Percentiles rank a stretch among this genome's conserved stretches.
Conservation (phyloP, 2,113 vertebrate genomes). For the Macrotis lagotis region DNA sequence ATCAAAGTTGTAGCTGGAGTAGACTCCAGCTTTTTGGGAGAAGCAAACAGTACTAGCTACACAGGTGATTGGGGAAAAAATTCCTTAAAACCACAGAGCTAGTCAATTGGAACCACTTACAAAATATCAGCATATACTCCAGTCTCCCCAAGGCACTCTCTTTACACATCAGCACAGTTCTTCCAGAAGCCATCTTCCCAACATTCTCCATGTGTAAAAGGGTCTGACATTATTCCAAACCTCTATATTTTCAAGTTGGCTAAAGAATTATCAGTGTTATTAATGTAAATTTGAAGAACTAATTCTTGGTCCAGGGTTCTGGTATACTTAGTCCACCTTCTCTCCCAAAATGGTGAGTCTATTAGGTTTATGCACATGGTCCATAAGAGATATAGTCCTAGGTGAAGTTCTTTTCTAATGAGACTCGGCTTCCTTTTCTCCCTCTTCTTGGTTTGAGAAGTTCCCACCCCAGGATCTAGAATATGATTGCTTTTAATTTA, state of each 20-base stretch:
- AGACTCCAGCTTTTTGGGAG: neutral
- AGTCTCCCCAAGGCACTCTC: neutral
- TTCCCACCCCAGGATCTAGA: neutral
- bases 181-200: neutral
- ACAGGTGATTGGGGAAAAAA: neutral
- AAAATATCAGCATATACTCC: neutral
- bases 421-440: neutral
- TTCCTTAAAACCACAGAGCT: neutral
- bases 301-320: neutral
- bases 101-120: neutral
- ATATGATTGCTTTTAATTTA: neutral
- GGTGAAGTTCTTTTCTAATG: neutral
- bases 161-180: neutral
- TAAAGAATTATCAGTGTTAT: neutral
- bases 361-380: neutral
- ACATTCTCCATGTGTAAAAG: neutral
- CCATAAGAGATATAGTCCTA: neutral
- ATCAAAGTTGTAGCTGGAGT: neutral
- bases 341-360: neutral
- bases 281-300: neutral
- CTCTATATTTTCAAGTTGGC: neutral
- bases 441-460: neutral
- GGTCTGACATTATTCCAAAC: neutral
- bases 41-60: too few species aligned
- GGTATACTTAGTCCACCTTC: neutral